A percentile compares a stretch with the other conserved stretches of the same genome.
Conservation (phyloP, 2,888 invertebrate species). For the Onchidella celtica region DNA sequence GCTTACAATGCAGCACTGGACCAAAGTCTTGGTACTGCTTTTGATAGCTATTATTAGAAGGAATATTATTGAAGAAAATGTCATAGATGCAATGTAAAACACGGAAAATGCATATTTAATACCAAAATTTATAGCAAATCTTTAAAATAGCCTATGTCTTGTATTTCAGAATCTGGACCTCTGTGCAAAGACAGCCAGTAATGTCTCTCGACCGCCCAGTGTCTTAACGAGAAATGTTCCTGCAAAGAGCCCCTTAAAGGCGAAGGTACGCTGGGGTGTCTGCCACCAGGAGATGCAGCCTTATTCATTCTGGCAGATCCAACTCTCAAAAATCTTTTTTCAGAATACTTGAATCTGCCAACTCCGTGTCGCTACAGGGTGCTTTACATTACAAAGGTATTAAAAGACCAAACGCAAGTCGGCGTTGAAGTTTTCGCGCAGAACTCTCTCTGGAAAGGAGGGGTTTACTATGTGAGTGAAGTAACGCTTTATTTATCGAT, state of each 20-base stretch:
- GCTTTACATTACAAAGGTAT: neutral
- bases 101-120: too few species aligned
- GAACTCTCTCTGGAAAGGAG: neutral
- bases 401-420: neutral
- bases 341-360: neutral
- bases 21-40: too few species aligned
- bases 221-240: neutral
- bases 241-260: neutral
- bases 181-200: neutral
- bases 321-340: neutral
- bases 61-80: too few species aligned
- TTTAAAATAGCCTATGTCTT: too few species aligned
- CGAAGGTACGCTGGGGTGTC: constrained; percentile 14
- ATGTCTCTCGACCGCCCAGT: neutral
- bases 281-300: neutral
- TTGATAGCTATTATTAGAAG: too few species aligned
- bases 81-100: too few species aligned
- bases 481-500: neutral
- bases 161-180: constrained; percentile 7
- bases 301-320: neutral
- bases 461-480: constrained; percentile 1
- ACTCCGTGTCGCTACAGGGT: constrained; percentile 30
- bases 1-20: too few species aligned
- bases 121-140: too few species aligned
- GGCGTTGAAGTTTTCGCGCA: constrained; percentile 25